Base-by-base conservation (phyloP, 2,113 vertebrate genomes). In the Phyllopteryx taeniolatus region DNA sequence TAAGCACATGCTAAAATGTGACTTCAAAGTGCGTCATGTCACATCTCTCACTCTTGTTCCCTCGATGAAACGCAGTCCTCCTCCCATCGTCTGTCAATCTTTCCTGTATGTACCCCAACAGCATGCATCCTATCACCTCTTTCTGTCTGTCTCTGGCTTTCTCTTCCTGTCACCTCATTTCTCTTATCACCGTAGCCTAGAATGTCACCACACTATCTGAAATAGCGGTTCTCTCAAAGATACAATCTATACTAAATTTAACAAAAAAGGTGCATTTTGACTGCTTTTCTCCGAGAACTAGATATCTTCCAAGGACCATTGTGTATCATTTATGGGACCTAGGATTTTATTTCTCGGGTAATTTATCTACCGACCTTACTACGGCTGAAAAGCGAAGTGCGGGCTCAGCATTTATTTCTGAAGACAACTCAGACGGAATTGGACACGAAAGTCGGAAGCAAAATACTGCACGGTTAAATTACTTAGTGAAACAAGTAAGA, bases 11-110 rank as follows among this genome's bases (percentile, higher is more conserved):
- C 72, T 80, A 31, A 74, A 80, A 60, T 65, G 8, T 22, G 72
- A 78, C 75, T 81, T 82, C 79, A 86, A 76, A 83, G 79, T 4
- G 64, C 67, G 80, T 81, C 84, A 72, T 78, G 79, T 84, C 79
- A 72, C 77, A 78, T 78, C 70, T 68, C 2, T 79, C 35, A 5
- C 68, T 74, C 39, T 47, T 0, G 56, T 59, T 77, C 70, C 71
- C 82, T 69, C 60, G 2, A 53, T 13, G 15, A 12, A 12, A 19
- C 19, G 11, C 13, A 2, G 27, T 68, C 56, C 12, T 64, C 63
- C 31, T 20, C 68, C 56, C 35, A 11, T 56, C 53, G n/a, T 22
- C 15, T 56, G 53, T 56, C 49, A 51, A 51, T 51, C 49, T 51
- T 51, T 19, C 49, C 49, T 51, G 49, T 19, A 20, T 17, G 49